A percentile compares a stretch with the other conserved stretches of the same genome.
These are phyloP conservation scores for Agrypnus murinus DNA, from an alignment of 2,888 invertebrate genomes.

Conservation along the genomic window DNA sequence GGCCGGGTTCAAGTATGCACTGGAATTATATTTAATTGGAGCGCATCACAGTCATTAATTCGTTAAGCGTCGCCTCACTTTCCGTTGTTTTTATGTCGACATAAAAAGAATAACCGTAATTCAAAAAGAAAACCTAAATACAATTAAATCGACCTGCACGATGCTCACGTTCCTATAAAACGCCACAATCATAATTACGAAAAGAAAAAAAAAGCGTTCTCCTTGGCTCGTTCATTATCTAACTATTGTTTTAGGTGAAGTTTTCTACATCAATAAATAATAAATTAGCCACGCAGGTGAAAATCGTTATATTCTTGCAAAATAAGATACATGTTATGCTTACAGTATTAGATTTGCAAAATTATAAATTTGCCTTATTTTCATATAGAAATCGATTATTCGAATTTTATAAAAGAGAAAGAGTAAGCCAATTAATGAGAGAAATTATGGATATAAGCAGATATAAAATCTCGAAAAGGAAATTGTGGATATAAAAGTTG, in stretches of 20 bases:
- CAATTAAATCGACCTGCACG: neutral
- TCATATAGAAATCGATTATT: no score
- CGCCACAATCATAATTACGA: constrained; percentile 3
- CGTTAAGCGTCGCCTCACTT: constrained; percentile 33
- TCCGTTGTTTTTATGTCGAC: constrained; percentile 29
- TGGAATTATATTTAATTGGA: constrained; percentile 56
- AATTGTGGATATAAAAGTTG: no score
- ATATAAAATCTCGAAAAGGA: no score
- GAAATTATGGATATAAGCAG: no score
- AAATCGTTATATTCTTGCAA: no score
- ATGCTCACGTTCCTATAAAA: constrained; percentile 7
- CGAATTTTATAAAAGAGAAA: no score
- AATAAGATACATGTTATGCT: neutral
- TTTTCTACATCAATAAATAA: no score
- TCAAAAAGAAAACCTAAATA: constrained; percentile 15
- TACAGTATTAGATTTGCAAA: no score
- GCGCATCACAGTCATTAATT: constrained; percentile 47
- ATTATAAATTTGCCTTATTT: no score
- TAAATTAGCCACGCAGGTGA: no score
- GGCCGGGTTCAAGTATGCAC: constrained; percentile 54
- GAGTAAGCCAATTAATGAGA: no score
- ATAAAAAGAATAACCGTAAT: constrained; percentile 26
- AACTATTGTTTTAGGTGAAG: neutral
- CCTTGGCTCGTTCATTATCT: neutral
- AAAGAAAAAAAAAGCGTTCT: neutral